These are phyloP conservation scores for Falco peregrinus DNA, from an alignment of 2,797 vertebrate genomes.

Conservation along the genomic window DNA sequence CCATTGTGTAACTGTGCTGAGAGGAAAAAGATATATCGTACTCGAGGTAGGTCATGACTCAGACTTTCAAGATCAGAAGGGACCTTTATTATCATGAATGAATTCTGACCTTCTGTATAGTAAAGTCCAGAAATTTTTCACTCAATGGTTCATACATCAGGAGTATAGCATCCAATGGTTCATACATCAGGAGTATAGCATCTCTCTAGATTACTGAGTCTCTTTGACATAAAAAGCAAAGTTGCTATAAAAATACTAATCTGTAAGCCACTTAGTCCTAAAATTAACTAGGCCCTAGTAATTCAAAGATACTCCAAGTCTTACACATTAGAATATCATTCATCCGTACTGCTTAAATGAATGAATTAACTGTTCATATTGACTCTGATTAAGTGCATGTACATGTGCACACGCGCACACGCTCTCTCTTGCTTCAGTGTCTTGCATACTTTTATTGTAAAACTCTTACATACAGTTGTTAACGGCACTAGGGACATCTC, in stretches of 20 bases:
- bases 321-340: neutral
- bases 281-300: neutral
- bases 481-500: neutral
- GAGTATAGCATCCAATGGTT: neutral
- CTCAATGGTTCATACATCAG: neutral
- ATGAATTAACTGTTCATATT: neutral
- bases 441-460: neutral
- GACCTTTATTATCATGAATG: neutral
- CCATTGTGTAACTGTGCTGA: neutral
- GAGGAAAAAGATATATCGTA: neutral
- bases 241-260: neutral
- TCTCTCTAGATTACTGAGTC: neutral
- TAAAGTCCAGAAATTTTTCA: neutral
- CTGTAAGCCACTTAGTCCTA: neutral
- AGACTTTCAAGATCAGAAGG: neutral
- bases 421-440: neutral
- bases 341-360: neutral
- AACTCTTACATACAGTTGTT: neutral
- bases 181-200: too few relatives aligned
- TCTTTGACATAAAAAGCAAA: neutral
- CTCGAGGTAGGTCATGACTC: neutral
- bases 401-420: neutral
- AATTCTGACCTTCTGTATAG: neutral
- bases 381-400: accelerated
- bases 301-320: neutral